Base-by-base conservation (phyloP, 2,797 vertebrate genomes). In the Aeoliscus strigatus region DNA sequence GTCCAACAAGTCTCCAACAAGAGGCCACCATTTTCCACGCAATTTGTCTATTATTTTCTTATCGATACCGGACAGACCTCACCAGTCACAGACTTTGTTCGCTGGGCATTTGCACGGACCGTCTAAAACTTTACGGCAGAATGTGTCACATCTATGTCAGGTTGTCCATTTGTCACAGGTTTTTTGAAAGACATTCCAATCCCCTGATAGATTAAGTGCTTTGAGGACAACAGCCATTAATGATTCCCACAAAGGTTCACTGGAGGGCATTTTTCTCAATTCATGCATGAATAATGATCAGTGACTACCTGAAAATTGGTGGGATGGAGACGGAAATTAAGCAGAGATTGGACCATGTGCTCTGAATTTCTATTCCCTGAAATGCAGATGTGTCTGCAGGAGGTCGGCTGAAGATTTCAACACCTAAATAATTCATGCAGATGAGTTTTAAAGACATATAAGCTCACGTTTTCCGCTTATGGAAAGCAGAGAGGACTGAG, bases 211-310 rank as follows among this genome's bases (percentile, higher is more conserved):
- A n/a, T n/a, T n/a, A n/a, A n/a, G n/a, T n/a, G n/a, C n/a, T n/a
- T n/a, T n/a, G n/a, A n/a, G n/a, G n/a, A 50, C 40, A 50, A 31
- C 9, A 23, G 21, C 6, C 11, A 18, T 50, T 55, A 66, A 52
- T 41, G 24, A 43, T 30, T 28, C 0, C 13, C 33, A 31, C 29
- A 31, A 4, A 11, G 6, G 33, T 27, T 57, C 47, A 59, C 43
- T 34, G 46, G 29, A 49, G 54, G 44, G 41, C 62, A 43, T 45
- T 29, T 14, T 63, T 73, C n/a, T 77, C 55, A 62, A 64, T 53
- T 61, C n/a, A 30, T 46, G 62, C 62, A 56, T 62, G 58, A 73
- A 66, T 77, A 76, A 75, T 63, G 23, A 68, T 62, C 51, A 62
- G 14, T 65, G 66, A 71, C 32, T 6, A 62, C 25, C 24, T 18